phyloP scores from a whole-genome alignment of 2,797 vertebrate species.

The Hydrocynus forskahlii region DNA sequence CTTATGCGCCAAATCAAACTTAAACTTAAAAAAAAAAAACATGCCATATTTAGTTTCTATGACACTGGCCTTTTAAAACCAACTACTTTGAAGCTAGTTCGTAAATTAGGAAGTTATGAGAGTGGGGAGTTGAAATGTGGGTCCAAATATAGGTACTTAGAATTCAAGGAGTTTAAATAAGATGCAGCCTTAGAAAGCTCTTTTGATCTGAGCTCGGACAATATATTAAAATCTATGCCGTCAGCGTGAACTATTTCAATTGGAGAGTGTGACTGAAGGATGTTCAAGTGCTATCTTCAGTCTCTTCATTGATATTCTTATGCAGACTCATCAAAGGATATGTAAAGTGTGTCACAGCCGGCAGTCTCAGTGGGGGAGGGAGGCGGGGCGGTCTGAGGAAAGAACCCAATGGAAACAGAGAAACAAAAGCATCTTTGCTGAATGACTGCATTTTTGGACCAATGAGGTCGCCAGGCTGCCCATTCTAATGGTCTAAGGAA shows the following conservation, averaged over 20 bases:
- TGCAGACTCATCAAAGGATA: neutral
- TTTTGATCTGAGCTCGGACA: neutral
- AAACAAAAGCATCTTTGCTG: conserved; percentile 21
- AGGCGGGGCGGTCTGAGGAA: neutral
- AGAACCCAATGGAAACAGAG: neutral
- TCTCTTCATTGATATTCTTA: neutral
- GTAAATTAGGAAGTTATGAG: neutral
- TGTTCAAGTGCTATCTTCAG: neutral
- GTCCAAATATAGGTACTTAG: neutral
- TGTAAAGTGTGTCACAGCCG: conserved; percentile 22
- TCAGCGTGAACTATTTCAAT: neutral
- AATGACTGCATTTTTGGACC: conserved; percentile 13
- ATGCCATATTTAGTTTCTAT: no score
- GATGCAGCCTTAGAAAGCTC: neutral
- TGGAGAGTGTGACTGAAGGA: neutral
- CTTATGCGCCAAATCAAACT: no score
- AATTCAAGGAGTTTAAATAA: neutral
- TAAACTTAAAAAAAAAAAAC: no score
- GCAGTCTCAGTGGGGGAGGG: neutral
- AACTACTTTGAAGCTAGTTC: neutral
- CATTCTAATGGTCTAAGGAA: conserved; percentile 22
- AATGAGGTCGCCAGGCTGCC: conserved; percentile 41
- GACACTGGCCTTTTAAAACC: no score
- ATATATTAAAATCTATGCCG: neutral
- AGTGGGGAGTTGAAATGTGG: no score